Evolutionary conservation across 1,140 invertebrate species (phyloP).

Genomic region (Venustaconcha ellipsiformis): DNA sequence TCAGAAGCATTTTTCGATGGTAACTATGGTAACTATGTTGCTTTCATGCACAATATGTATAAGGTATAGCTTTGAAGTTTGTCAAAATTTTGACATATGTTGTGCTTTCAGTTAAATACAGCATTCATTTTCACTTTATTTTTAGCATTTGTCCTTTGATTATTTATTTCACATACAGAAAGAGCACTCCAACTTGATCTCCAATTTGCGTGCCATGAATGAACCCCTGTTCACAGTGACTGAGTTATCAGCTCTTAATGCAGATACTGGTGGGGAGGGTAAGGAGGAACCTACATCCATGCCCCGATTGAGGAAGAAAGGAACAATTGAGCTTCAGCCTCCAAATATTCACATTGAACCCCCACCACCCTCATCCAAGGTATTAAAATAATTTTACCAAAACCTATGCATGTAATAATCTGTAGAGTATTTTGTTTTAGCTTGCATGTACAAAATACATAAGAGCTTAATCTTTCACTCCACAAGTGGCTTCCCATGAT

Average conservation of each 20-base stretch:
- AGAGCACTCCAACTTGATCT: conserved; percentile 92
- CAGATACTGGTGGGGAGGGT: conserved; percentile 64
- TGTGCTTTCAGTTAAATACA: background rate
- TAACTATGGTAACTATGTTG: too few species aligned
- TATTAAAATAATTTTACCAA: conserved; percentile 1
- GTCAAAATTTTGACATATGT: too few species aligned
- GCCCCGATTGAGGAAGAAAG: conserved; percentile 58
- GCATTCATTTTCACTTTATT: conserved; percentile 6
- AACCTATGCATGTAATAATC: background rate
- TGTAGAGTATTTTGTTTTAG: background rate
- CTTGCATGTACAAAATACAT: background rate
- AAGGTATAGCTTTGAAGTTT: background rate
- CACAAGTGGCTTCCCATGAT: too few species aligned
- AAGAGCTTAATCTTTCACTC: background rate
- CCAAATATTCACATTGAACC: conserved; percentile 60
- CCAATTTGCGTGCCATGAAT: conserved; percentile 90
- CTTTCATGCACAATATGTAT: background rate
- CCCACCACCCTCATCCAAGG: conserved; percentile 61
- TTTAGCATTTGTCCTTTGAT: background rate
- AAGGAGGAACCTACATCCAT: conserved; percentile 55
- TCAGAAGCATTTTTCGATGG: too few species aligned
- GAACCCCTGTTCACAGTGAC: conserved; percentile 73
- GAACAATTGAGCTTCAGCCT: conserved; percentile 64
- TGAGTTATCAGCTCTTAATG: conserved; percentile 58
- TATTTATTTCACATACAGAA: conserved; percentile 73